These are phyloP conservation scores for Periphyllus acericola DNA, from an alignment of 2,888 invertebrate genomes.

Conservation along the genomic window DNA sequence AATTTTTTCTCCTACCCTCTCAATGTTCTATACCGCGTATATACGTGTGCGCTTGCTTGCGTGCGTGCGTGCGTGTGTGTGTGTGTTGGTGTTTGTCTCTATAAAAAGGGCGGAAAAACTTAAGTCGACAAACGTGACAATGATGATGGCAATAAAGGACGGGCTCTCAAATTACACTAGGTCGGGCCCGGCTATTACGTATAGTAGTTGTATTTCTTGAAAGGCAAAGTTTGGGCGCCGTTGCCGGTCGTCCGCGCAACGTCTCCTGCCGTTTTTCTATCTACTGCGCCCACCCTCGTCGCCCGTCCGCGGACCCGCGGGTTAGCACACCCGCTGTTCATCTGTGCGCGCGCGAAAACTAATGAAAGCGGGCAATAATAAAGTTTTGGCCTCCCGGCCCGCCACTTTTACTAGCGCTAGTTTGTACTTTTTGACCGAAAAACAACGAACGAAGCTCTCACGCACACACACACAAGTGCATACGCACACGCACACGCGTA, in stretches of 20 bases:
- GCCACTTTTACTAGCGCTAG: background rate
- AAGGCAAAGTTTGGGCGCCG: background rate
- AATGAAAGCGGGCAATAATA: constrained; percentile 29
- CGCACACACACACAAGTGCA: background rate
- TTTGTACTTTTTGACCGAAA: background rate
- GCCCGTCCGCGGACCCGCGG: background rate
- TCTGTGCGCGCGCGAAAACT: background rate
- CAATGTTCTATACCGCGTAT: background rate
- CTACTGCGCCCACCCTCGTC: background rate
- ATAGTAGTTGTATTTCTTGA: background rate
- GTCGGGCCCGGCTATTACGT: background rate
- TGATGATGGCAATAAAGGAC: constrained; percentile 52
- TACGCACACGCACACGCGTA: too few species aligned
- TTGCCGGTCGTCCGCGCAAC: background rate
- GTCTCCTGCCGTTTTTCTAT: background rate
- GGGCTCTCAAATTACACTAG: constrained; percentile 36
- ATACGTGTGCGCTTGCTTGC: background rate
- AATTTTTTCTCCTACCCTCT: constrained; percentile 34
- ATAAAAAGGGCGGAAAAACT: constrained; percentile 42
- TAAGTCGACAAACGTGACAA: constrained; percentile 57
- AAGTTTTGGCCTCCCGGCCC: constrained; percentile 6
- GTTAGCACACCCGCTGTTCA: background rate
- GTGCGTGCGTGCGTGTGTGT: background rate
- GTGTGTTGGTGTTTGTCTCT: background rate
- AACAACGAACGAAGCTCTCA: background rate